Percentiles rank a stretch among this genome's conserved stretches.
These are phyloP conservation scores for Nymphalis c-album DNA, from an alignment of 2,888 invertebrate genomes.

Conservation along the genomic window DNA sequence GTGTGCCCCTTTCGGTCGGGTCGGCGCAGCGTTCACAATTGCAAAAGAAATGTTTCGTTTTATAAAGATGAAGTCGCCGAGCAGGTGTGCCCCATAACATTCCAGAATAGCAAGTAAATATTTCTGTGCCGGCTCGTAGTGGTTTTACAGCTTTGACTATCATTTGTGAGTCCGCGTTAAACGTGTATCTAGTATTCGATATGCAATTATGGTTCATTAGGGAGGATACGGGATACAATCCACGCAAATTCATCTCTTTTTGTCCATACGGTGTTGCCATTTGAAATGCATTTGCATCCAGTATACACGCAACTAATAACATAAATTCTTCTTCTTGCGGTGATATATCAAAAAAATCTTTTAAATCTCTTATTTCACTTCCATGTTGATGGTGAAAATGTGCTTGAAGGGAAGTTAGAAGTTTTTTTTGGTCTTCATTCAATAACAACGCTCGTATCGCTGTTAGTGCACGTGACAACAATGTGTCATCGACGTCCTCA, in stretches of 20 bases:
- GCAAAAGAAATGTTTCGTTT: slow-evolving; percentile 86
- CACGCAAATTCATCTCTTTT: slow-evolving; percentile 79
- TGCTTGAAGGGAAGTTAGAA: slow-evolving; percentile 78
- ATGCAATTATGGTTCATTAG: slow-evolving; percentile 86
- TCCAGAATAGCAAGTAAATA: slow-evolving; percentile 85
- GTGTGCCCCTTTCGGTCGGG: slow-evolving; percentile 83
- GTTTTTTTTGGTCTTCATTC: slow-evolving; percentile 70
- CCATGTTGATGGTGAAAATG: slow-evolving; percentile 80
- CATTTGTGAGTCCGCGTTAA: slow-evolving; percentile 81
- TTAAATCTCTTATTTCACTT: slow-evolving; percentile 80
- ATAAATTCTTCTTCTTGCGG: slow-evolving; percentile 81
- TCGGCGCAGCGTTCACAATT: slow-evolving; percentile 84
- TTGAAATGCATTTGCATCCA: slow-evolving; percentile 87
- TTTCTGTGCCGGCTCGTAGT: slow-evolving; percentile 83
- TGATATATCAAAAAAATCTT: slow-evolving; percentile 73
- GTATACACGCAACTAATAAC: slow-evolving; percentile 80
- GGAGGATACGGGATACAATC: slow-evolving; percentile 85
- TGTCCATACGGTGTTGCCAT: slow-evolving; percentile 72
- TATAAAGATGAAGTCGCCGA: slow-evolving; percentile 81
- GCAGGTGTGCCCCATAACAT: slow-evolving; percentile 85
- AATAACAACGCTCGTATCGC: slow-evolving; percentile 67
- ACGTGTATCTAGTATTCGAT: slow-evolving; percentile 85
- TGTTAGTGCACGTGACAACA: slow-evolving; percentile 64
- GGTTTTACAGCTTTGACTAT: slow-evolving; percentile 81
- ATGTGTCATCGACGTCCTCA: slow-evolving; percentile 61